Conservation (phyloP, 2,797 vertebrate genomes). For the Sarcophilus harrisii region DNA sequence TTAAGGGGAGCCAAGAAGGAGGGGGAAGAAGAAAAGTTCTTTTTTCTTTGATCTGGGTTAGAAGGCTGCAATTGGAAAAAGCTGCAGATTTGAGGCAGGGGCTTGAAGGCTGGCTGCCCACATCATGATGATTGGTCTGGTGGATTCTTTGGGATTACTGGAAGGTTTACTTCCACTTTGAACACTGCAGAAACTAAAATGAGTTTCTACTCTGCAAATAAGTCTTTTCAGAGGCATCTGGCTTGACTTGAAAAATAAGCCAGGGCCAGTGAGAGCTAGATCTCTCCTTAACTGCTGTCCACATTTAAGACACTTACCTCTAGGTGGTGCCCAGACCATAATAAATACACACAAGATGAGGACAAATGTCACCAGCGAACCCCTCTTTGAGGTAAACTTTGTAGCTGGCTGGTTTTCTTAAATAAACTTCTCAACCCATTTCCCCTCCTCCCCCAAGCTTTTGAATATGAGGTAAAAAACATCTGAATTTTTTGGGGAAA, state of each 20-base stretch:
- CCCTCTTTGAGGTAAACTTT: not conserved
- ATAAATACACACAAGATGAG: slow-evolving; percentile 35
- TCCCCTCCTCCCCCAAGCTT: not conserved
- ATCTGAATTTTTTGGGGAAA: not conserved
- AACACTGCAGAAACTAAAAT: not conserved
- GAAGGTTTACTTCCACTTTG: not conserved
- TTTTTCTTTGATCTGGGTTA: slow-evolving; percentile 14
- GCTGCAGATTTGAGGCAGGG: not conserved
- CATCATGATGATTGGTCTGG: rapidly evolving
- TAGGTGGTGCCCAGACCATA: slow-evolving; percentile 68
- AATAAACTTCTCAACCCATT: not conserved
- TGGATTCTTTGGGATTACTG: not conserved
- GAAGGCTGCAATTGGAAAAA: not conserved
- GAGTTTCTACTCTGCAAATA: not conserved
- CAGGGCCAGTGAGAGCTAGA: not conserved
- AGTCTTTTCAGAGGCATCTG: not conserved
- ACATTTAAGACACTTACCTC: slow-evolving; percentile 55
- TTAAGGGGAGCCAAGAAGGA: not conserved
- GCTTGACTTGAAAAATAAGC: not conserved
- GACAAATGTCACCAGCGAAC: not conserved
- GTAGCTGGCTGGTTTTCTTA: not conserved
- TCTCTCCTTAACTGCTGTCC: not conserved
- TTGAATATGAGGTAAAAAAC: not conserved
- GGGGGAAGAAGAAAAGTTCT: slow-evolving; percentile 12
- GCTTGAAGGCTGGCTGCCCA: not conserved